phyloP scores from a whole-genome alignment of 2,113 vertebrate genomes.

The Phodopus roborovskii region DNA sequence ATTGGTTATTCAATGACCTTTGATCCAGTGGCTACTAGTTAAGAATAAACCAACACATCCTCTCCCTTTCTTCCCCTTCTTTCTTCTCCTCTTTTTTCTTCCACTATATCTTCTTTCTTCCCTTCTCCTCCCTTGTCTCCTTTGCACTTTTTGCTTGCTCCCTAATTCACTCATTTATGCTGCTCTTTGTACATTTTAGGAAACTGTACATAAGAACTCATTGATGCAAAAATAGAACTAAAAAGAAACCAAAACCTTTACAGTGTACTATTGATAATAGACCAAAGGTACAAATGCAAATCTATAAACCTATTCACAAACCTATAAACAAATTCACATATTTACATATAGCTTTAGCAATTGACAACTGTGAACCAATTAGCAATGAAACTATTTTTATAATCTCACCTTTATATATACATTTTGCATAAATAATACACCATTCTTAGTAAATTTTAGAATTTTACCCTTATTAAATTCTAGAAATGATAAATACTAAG shows the following conservation, averaged over 20 bases:
- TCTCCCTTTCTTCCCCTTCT: no score
- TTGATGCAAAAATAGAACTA: neutral
- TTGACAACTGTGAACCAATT: neutral
- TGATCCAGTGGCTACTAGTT: no score
- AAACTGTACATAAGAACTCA: neutral
- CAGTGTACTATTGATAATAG: neutral
- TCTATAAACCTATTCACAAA: neutral
- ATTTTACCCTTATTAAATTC: neutral
- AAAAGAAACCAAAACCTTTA: neutral
- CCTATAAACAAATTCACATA: no score
- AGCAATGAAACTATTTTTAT: neutral
- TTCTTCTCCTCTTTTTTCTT: neutral
- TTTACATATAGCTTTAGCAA: neutral
- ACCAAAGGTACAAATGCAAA: neutral
- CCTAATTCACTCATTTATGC: neutral
- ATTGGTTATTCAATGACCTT: neutral
- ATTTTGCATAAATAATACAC: neutral
- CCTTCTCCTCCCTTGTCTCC: neutral
- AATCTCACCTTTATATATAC: neutral
- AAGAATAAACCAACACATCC: neutral
- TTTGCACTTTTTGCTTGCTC: fast-evolving
- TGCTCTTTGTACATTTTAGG: neutral
- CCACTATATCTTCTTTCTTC: no score
- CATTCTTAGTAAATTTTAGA: neutral
- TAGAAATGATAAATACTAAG: neutral